Evolutionary conservation across 2,113 vertebrate genomes (phyloP), one percentile per base, ranked within the genome.

Genomic region (Platichthys stellatus): DNA sequence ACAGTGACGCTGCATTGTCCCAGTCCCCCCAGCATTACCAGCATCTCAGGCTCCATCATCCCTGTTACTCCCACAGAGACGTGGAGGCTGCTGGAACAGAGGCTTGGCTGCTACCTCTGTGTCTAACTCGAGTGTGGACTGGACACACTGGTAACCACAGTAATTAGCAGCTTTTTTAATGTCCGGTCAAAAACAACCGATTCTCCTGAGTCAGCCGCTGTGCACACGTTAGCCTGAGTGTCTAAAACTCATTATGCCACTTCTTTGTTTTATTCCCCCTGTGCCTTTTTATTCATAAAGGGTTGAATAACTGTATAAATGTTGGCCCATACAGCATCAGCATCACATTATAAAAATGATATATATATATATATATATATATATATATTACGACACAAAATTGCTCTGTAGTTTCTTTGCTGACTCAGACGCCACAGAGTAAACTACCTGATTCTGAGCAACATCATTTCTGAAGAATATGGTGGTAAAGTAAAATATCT

Each of bases 91-190:
- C 67, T 69, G 76, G 45, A 67, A 56, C n/a, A 24, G 24, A 63
- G 26, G 1, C 28, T 28, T n/a, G 61, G 38, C 74, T 56, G 57
- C 12, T 60, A 40, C 64, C 67, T 85, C 69, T 79, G 64, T 78
- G 62, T 81, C 17, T 67, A 12, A 70, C 72, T 75, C 69, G 72
- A 40, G 57, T 17, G 31, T 53, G 66, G 43, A 76, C 31, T 53
- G 57, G 53, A 70, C 63, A 35, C 69, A n/a, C 58, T 70, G 54
- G 69, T 90, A 82, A 88, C 80, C 76, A 4, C 3, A 80, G 81
- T 85, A 79, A 84, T 89, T 81, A 88, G 64, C 21, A 66, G 53
- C 62, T 77, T 73, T 31, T 85, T 87, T 81, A 75, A 54, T 83
- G 69, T 26, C 51, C 2, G 8, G 74, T 79, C 80, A 72, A 76